Conservation (phyloP, 2,797 vertebrate genomes). For the Scomberomorus guttatus region DNA sequence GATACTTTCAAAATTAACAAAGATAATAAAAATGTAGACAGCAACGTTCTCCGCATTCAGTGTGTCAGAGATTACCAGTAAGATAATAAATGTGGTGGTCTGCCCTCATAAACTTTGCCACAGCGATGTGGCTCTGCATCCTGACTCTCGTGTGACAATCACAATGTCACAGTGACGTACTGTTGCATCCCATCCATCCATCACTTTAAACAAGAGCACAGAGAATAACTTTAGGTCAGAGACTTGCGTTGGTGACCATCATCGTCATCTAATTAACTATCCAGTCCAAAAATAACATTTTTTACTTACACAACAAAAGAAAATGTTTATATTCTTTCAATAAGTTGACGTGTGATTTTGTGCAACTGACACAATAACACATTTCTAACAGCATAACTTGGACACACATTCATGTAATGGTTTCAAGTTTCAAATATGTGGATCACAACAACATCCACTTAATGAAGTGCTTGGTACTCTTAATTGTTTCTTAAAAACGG, state of each 20-base stretch:
- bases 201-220: not conserved
- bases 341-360: not conserved
- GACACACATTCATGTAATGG: not conserved
- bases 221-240: not conserved
- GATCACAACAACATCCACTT: slow-evolving; percentile 2
- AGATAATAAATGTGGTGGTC: not conserved
- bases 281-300: not conserved
- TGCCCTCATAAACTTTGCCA: slow-evolving; percentile 1
- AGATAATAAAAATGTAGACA: slow-evolving; percentile 15
- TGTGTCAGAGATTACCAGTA: not conserved
- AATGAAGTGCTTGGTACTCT: not conserved
- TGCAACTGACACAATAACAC: too few relatives aligned
- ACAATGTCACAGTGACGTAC: not conserved
- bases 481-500: slow-evolving; percentile 23
- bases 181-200: not conserved
- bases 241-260: not conserved
- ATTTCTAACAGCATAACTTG: too few relatives aligned
- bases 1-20: slow-evolving; percentile 15
- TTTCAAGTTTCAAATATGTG: slow-evolving; percentile 5
- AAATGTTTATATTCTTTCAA: not conserved
- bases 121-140: slow-evolving; percentile 7
- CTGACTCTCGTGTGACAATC: slow-evolving; percentile 9
- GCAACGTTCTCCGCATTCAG: slow-evolving; percentile 17
- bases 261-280: not conserved
- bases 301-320: not conserved